A percentile compares a stretch with the other conserved stretches of the same genome.
Evolutionary conservation across 2,888 invertebrate genomes (phyloP).

Genomic region (Tipula unca): DNA sequence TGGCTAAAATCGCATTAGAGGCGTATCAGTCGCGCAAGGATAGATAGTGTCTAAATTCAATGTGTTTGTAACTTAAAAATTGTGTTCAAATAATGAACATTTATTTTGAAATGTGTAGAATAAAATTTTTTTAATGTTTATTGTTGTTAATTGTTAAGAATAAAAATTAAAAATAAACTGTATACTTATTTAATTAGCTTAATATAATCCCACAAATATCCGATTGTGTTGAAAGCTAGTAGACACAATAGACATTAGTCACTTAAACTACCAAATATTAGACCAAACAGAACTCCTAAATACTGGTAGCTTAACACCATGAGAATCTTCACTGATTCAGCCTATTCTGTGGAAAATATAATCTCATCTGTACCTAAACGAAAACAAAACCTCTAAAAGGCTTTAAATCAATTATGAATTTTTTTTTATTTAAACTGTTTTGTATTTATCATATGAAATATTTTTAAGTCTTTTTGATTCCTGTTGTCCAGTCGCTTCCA

Average conservation of each 20-base stretch:
- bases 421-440: not conserved
- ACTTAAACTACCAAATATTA: too few species aligned
- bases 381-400: not conserved
- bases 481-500: constrained; percentile 49
- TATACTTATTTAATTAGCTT: not conserved
- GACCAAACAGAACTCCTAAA: too few species aligned
- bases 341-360: too few species aligned
- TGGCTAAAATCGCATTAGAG: constrained; percentile 25
- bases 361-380: too few species aligned
- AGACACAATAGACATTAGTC: too few species aligned
- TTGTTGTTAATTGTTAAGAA: not conserved
- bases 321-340: too few species aligned
- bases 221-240: too few species aligned
- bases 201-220: too few species aligned
- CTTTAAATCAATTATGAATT: not conserved
- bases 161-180: not conserved
- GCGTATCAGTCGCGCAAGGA: constrained; percentile 24
- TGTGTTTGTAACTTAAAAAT: not conserved
- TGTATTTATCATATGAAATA: not conserved
- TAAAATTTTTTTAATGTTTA: not conserved
- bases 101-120: not conserved
- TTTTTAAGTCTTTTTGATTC: constrained; percentile 25
- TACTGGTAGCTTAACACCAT: too few species aligned
- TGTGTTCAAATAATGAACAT: not conserved
- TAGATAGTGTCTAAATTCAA: not conserved